A percentile compares a stretch with the other conserved stretches of the same genome.
phyloP scores from a whole-genome alignment of 1,140 invertebrate genomes.

The Hermetia illucens region DNA sequence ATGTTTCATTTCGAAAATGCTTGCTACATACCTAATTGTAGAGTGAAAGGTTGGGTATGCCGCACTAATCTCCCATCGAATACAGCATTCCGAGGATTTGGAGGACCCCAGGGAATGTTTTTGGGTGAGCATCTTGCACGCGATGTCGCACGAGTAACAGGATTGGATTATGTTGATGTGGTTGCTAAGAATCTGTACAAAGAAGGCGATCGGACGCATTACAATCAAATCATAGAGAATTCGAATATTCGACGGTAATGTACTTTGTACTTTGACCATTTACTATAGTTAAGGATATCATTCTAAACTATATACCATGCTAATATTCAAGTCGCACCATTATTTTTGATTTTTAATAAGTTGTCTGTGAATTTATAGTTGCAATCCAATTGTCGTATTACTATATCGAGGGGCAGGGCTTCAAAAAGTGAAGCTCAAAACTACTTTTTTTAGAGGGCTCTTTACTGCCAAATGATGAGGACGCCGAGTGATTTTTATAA shows the following conservation, averaged over 20 bases:
- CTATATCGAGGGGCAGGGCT: no score
- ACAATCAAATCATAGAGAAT: constrained; percentile 55
- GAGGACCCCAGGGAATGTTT: constrained; percentile 82
- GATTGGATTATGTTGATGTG: constrained; percentile 41
- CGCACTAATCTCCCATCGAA: constrained; percentile 80
- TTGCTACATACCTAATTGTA: constrained; percentile 56
- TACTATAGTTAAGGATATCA: no score
- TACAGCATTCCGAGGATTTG: constrained; percentile 82
- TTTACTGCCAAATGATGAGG: no score
- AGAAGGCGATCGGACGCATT: constrained; percentile 66
- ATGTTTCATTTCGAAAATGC: constrained; percentile 68
- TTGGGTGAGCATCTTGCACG: constrained; percentile 61
- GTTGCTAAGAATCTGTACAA: constrained; percentile 65
- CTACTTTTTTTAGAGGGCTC: no score
- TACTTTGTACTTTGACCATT: no score
- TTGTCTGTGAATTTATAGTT: no score
- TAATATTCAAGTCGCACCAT: no score
- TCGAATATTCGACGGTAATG: constrained; percentile 54
- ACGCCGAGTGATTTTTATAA: no score
- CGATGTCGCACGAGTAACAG: constrained; percentile 56
- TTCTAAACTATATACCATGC: no score
- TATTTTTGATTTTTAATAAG: no score
- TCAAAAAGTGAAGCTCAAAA: no score
- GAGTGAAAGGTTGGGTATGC: constrained; percentile 53
- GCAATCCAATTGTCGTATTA: no score